Evolutionary conservation across 2,113 vertebrate species (phyloP).

Genomic region (Thermophis baileyi): DNA sequence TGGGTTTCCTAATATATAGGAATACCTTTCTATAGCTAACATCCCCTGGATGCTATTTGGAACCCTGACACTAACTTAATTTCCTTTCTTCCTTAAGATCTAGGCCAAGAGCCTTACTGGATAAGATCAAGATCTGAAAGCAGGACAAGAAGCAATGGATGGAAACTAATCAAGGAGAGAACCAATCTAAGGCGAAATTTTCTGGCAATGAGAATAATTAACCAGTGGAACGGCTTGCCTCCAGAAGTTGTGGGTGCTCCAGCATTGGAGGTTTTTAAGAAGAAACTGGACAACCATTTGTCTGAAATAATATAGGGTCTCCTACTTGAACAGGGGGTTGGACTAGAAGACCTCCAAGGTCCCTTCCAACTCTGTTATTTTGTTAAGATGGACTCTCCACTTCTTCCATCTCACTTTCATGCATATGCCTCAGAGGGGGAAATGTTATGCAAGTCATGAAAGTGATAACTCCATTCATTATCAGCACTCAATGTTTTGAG

Average conservation of each 20-base stretch:
- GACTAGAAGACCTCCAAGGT: not conserved
- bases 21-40: not conserved
- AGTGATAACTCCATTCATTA: not conserved
- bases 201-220: not conserved
- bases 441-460: not conserved
- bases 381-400: not conserved
- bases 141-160: not conserved
- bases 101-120: not conserved
- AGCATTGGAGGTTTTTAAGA: not conserved
- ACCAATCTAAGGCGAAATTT: not conserved
- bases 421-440: not conserved
- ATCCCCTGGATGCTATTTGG: too few relatives aligned
- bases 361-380: not conserved
- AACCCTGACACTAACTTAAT: too few relatives aligned
- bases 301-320: not conserved
- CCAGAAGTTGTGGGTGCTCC: not conserved
- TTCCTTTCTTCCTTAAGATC: not conserved
- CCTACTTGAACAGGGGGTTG: not conserved
- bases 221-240: not conserved
- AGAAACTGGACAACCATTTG: not conserved
- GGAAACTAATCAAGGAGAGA: not conserved
- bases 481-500: not conserved
- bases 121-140: not conserved
- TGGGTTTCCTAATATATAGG: not conserved
- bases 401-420: not conserved